Percentiles rank a stretch among this genome's conserved stretches.
phyloP scores from a whole-genome alignment of 2,888 invertebrate genomes.

The Chironomus tentans region DNA sequence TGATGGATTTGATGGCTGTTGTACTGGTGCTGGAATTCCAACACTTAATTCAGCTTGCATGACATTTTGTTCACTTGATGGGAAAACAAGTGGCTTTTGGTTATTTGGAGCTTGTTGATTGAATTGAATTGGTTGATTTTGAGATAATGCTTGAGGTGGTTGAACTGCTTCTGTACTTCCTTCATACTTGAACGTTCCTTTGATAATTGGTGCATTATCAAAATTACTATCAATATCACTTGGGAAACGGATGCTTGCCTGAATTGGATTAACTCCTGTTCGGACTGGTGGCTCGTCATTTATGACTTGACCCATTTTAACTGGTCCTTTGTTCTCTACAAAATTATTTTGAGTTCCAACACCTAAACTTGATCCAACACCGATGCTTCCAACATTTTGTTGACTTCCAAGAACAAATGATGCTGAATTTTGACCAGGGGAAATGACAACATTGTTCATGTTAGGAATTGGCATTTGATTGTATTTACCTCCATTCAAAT shows the following conservation, averaged over 20 bases:
- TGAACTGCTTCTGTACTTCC: conserved; percentile 32
- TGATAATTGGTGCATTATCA: conserved; percentile 28
- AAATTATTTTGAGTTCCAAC: conserved; percentile 35
- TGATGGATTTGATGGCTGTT: conserved; percentile 3
- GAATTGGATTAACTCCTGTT: conserved; percentile 33
- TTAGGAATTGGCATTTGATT: conserved; percentile 45
- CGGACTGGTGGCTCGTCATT: conserved; percentile 32
- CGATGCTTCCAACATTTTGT: conserved; percentile 46
- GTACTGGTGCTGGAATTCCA: not conserved
- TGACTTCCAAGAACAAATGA: conserved; percentile 56
- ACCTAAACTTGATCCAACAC: conserved; percentile 21
- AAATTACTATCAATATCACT: conserved; percentile 32
- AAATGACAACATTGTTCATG: conserved; percentile 54
- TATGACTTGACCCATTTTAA: conserved; percentile 19
- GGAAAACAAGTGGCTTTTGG: conserved; percentile 37
- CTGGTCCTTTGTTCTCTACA: conserved; percentile 35
- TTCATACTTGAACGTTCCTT: conserved; percentile 27
- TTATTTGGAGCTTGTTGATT: not conserved
- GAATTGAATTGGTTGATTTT: conserved; percentile 11
- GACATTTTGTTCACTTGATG: conserved; percentile 29
- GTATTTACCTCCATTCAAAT: conserved; percentile 37
- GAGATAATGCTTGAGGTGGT: conserved; percentile 35
- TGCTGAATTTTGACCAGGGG: conserved; percentile 54
- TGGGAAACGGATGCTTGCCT: conserved; percentile 41
- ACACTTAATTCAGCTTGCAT: not conserved